Evolutionary conservation across 2,888 invertebrate species (phyloP), one percentile per base, ranked within the genome.

Genomic region (Balanococcus diminutus): DNA sequence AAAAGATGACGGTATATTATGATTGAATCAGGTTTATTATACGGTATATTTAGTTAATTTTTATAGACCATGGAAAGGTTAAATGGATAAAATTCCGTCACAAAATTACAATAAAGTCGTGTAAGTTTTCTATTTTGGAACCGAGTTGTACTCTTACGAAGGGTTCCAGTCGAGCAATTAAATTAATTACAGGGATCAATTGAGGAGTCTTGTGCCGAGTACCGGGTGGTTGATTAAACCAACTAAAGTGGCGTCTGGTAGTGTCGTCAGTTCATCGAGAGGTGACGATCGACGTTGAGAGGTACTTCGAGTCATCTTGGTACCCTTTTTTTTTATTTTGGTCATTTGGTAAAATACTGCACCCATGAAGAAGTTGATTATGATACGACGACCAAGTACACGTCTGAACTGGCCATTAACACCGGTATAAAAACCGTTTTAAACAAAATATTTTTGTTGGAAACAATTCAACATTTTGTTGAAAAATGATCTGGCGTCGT

Each of bases 381-480:
- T 67, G 11, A 67, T 67, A 28, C 16, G 67, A 67, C 67, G 67
- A n/a, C n/a, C n/a, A 67, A 56, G 56, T 56, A 8, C 11, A 19
- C 56, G 19, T 67, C 2, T 11, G 28, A 67, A 79, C 75, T 72
- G 72, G 72, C 36, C 19, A 79, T 79, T 79, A 79, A 79, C 25
- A 36, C 75, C 75, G 72, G 28, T 72, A 72, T 79, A 79, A 32
- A 31, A 79, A 19, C 32, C n/a, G 28, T 31, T 72, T 28, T 28
- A 72, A 31, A 72, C 72, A 72, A 72, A 72, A 72, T 72, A 72
- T 72, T 72, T 72, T 31, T 16, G 28, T 79, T 79, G 75, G 75
- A 79, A 36, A 36, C 36, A 19, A 32, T 79, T 79, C 75, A 79
- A 79, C 36, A 36, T 79, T 36, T 19, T 36, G 75, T 79, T 31